Conservation (phyloP, 2,888 invertebrate genomes). For the Tanaodytes sp. region DNA sequence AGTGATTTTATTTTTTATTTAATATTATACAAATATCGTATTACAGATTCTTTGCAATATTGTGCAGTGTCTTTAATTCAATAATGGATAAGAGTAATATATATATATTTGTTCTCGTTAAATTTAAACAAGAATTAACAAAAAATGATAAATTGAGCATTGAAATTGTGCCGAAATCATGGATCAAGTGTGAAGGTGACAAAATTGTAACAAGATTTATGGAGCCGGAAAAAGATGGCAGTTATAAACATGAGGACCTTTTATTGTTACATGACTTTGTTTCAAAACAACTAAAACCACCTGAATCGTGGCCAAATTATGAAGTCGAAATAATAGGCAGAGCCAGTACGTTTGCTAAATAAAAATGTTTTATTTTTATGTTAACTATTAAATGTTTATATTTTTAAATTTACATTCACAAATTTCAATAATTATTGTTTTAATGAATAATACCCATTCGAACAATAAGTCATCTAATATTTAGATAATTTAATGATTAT, state of each 20-base stretch:
- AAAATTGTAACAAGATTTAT: not conserved
- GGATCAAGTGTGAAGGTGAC: not conserved
- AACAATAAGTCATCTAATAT: too few relatives aligned
- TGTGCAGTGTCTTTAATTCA: too few relatives aligned
- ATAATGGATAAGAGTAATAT: not conserved
- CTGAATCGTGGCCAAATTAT: slow-evolving; percentile 2
- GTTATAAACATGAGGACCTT: not conserved
- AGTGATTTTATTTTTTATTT: too few relatives aligned
- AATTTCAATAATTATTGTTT: too few relatives aligned
- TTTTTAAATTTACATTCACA: too few relatives aligned
- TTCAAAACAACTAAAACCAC: not conserved
- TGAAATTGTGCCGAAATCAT: not conserved
- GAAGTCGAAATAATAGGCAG: slow-evolving; percentile 2
- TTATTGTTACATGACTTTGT: not conserved
- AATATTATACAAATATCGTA: too few relatives aligned
- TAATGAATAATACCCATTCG: too few relatives aligned
- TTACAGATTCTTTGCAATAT: too few relatives aligned
- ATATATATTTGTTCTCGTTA: slow-evolving; percentile 1
- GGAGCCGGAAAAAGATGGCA: slow-evolving; percentile 1
- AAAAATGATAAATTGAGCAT: not conserved
- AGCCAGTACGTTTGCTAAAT: slow-evolving; percentile 3
- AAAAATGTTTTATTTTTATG: not conserved
- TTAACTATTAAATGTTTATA: not conserved
- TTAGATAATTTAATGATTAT: too few relatives aligned
- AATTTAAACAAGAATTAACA: not conserved